Evolutionary conservation across 2,888 invertebrate genomes (phyloP).

Genomic region (Blomia tropicalis): DNA sequence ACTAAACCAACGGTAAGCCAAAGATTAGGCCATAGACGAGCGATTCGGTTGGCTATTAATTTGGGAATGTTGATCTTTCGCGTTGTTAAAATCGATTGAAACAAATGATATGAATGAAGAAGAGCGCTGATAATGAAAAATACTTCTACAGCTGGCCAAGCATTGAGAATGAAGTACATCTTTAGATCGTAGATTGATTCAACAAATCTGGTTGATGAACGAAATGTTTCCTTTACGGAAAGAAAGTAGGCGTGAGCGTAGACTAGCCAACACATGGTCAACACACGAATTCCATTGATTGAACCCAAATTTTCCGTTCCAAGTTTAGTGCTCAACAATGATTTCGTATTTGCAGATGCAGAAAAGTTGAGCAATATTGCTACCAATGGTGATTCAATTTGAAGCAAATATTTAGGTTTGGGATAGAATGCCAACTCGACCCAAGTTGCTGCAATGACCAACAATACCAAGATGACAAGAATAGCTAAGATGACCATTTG

Average conservation of each 20-base stretch:
- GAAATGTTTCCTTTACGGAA: conserved; percentile 23
- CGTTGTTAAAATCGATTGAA: conserved; percentile 21
- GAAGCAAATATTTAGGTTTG: background rate
- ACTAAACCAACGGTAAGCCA: conserved; percentile 25
- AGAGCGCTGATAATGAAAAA: conserved; percentile 29
- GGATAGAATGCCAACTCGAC: background rate
- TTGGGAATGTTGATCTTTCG: conserved; percentile 26
- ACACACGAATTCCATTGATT: conserved; percentile 27
- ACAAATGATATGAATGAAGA: conserved; percentile 24
- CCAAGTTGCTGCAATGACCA: background rate
- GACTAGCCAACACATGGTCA: conserved; percentile 29
- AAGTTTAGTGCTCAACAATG: background rate
- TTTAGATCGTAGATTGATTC: conserved; percentile 23
- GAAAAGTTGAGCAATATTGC: conserved; percentile 18
- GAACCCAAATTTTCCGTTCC: conserved; percentile 13
- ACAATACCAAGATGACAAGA: background rate
- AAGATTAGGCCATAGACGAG: conserved; percentile 27
- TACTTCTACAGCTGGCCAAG: conserved; percentile 29
- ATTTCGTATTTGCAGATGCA: background rate
- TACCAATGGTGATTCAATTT: background rate
- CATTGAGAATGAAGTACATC: conserved; percentile 29
- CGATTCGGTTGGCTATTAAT: conserved; percentile 26
- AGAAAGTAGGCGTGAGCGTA: conserved; percentile 27
- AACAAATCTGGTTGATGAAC: conserved; percentile 16
- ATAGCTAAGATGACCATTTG: conserved; percentile 8